Percentiles rank a stretch among this genome's conserved stretches.
These are phyloP conservation scores for Tineola bisselliella DNA, from an alignment of 2,888 invertebrate genomes.

Conservation along the genomic window DNA sequence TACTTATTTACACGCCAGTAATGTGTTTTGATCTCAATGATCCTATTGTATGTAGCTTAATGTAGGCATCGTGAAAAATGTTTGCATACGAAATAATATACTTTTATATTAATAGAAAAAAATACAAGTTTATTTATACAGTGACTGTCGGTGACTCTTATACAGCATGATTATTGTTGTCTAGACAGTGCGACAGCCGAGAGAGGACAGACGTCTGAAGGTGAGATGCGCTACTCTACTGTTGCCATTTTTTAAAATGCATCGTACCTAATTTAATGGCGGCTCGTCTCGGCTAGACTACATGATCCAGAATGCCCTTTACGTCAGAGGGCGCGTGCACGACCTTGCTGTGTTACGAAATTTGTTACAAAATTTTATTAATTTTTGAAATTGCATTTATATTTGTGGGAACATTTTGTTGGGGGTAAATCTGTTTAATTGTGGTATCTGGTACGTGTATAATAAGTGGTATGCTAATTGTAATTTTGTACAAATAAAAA, in stretches of 20 bases:
- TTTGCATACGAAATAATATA: too few species aligned
- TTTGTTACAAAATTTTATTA: conserved; percentile 2
- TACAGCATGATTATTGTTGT: conserved; percentile 25
- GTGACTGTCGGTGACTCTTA: not conserved
- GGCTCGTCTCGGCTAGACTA: conserved; percentile 15
- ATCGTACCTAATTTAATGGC: conserved; percentile 23
- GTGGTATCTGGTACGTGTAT: too few species aligned
- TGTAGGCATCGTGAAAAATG: too few species aligned
- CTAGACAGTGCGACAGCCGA: conserved; percentile 34
- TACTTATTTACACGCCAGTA: too few species aligned
- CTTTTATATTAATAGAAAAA: not conserved
- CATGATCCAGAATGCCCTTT: conserved; percentile 14
- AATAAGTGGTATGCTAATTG: too few species aligned
- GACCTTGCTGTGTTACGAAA: conserved; percentile 8
- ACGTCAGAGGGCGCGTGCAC: conserved; percentile 12
- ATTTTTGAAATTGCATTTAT: too few species aligned
- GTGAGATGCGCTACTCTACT: conserved; percentile 31
- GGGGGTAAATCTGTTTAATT: too few species aligned
- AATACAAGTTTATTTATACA: not conserved
- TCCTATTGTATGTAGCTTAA: too few species aligned
- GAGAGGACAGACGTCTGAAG: conserved; percentile 44
- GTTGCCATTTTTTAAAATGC: conserved; percentile 31
- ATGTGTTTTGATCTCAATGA: too few species aligned
- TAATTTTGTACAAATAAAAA: too few species aligned
- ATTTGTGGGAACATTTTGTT: too few species aligned